Evolutionary conservation across 2,113 vertebrate species (phyloP), one percentile per base, ranked within the genome.

Genomic region (Gadus macrocephalus): DNA sequence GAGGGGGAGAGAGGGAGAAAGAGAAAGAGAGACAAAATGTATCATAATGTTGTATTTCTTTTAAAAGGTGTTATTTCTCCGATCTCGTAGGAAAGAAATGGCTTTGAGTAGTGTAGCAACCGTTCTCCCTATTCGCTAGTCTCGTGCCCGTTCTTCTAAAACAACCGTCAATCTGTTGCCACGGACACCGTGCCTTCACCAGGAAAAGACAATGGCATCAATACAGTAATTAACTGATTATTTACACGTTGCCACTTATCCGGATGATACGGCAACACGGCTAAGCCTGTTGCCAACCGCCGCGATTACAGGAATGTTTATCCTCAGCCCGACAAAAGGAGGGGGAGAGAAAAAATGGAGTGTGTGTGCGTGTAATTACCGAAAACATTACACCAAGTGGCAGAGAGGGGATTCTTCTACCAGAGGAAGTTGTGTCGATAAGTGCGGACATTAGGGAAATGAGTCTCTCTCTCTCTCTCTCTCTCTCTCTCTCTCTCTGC

Each of bases 1-100:
- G 92, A 95, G 93, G 95, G 95, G 96, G 92, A 95, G 93, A 42
- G 38, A 11, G 38, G 11, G 38, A 42, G 38, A 42, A 11, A 42
- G 38, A 42, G 38, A 42, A 11, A 42, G 38, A 42, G 38, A 42
- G 38, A 42, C 2, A 42, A 96, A 96, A 97, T 96, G 95, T 95
- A 98, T 97, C 94, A 95, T 90, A 42, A 42, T 42, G 38, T 4
- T 42, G 89, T 83, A 93, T 94, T 93, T 92, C 89, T 93, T 92
- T 92, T 94, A 91, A 90, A 8, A 11, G 5, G 38, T 42, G 38
- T 42, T 93, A 92, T 90, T 93, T 93, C 80, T 82, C 88, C 85
- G 89, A 90, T 90, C 14, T 91, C 90, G 91, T 87, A 90, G 89
- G 90, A 93, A 94, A 93, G 90, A 93, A 94, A 93, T 83, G 85